Conservation (phyloP, 2,797 vertebrate genomes). For the Phrynocephalus guinanensis region DNA sequence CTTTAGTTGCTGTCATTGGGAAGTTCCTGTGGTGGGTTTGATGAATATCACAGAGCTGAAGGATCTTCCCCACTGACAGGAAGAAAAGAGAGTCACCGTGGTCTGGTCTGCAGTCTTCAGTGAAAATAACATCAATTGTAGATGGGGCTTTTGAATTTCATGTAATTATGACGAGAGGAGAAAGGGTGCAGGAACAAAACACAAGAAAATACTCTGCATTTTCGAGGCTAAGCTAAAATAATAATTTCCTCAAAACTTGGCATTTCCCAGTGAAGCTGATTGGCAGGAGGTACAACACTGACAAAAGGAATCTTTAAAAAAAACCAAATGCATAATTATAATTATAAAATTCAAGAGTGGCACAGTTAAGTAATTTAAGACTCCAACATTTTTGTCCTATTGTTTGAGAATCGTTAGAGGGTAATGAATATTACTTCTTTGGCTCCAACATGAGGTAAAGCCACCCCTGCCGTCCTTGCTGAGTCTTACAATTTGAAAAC, state of each 20-base stretch:
- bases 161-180: neutral
- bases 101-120: constrained; percentile 16
- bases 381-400: neutral
- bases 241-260: neutral
- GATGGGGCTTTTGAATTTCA: constrained; percentile 36
- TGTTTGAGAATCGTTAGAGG: neutral
- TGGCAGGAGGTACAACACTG: neutral
- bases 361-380: neutral
- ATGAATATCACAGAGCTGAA: fast-evolving
- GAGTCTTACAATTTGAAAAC: neutral
- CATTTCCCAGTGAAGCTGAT: neutral
- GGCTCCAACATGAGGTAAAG: neutral
- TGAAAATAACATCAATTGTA: neutral
- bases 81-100: constrained; percentile 29
- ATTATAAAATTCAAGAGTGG: neutral
- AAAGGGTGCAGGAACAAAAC: neutral
- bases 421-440: neutral
- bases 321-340: neutral
- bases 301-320: neutral
- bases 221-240: neutral
- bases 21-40: constrained; percentile 2
- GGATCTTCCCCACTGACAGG: neutral
- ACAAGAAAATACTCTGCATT: neutral
- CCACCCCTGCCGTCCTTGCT: too few relatives aligned
- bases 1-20: neutral